These are phyloP conservation scores for Drosophila novamexicana DNA, from an alignment of 1,140 invertebrate genomes.

Conservation along the genomic window DNA sequence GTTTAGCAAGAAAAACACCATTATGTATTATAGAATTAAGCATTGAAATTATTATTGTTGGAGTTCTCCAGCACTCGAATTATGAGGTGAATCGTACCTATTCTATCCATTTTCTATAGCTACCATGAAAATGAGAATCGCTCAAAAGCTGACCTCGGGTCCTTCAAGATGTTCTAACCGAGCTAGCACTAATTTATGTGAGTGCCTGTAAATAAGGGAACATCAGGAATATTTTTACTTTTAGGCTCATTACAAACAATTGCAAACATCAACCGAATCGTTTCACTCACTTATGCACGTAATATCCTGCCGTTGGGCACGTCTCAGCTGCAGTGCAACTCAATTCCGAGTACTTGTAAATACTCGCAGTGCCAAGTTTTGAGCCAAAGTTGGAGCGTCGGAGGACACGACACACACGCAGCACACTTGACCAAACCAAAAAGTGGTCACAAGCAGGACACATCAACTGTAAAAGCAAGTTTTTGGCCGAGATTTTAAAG, in stretches of 20 bases:
- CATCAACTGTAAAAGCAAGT: conserved; percentile 11
- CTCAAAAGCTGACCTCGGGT: background rate
- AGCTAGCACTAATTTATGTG: background rate
- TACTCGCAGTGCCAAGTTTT: conserved; percentile 30
- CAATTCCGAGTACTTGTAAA: conserved; percentile 53
- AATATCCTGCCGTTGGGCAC: conserved; percentile 65
- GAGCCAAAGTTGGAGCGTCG: conserved; percentile 48
- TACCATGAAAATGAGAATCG: no score
- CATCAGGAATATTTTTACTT: conserved; percentile 5
- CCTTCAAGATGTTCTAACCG: no score
- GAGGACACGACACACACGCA: conserved; percentile 59
- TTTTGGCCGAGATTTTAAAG: conserved; percentile 28
- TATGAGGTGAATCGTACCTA: no score
- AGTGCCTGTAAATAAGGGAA: background rate
- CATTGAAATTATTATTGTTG: no score
- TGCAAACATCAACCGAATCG: conserved; percentile 6
- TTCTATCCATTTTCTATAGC: no score
- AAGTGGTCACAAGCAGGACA: conserved; percentile 25
- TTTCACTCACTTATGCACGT: conserved; percentile 57
- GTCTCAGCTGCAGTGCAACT: conserved; percentile 49
- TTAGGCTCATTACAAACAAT: conserved; percentile 12
- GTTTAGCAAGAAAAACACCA: no score
- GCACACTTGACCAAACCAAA: conserved; percentile 50
- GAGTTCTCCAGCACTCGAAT: no score
- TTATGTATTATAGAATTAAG: no score